phyloP scores from a whole-genome alignment of 30 jellyfish, hydroid and myxozoan species.

The Nemopilema nomurai region DNA sequence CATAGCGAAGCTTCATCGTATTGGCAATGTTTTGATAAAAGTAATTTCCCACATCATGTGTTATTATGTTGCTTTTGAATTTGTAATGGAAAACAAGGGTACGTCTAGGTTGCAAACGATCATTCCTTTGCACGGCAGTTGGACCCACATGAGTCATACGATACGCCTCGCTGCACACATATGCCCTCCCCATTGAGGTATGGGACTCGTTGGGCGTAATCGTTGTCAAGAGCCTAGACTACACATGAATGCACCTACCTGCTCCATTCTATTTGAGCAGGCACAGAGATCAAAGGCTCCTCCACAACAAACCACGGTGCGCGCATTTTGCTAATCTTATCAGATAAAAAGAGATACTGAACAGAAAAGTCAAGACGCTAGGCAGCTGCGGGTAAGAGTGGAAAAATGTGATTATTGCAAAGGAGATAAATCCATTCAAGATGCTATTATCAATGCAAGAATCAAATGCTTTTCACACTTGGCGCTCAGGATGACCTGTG shows the following conservation, averaged over 20 bases:
- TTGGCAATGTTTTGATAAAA: constrained; percentile 1
- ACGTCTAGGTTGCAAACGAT: background rate
- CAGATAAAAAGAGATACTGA: too few relatives aligned
- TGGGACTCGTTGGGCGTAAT: constrained; percentile 28
- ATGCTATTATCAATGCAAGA: too few relatives aligned
- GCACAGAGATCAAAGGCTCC: constrained; percentile 25
- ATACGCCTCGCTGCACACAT: constrained; percentile 57
- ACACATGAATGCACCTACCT: constrained; percentile 65
- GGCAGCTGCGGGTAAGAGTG: too few relatives aligned
- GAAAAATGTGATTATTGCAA: too few relatives aligned
- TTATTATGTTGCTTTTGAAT: background rate
- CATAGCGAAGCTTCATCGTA: constrained; percentile 49
- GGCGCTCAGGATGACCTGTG: too few relatives aligned
- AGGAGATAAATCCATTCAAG: too few relatives aligned
- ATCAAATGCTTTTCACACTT: background rate
- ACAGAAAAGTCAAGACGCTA: too few relatives aligned
- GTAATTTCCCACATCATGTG: background rate
- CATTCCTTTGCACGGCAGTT: constrained; percentile 39
- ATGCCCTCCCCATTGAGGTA: constrained; percentile 25
- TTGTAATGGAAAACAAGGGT: background rate
- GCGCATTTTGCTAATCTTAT: background rate
- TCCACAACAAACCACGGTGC: background rate
- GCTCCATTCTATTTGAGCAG: constrained; percentile 43
- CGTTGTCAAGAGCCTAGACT: constrained; percentile 28
- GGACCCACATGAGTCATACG: constrained; percentile 60